Evolutionary conservation across 2,888 invertebrate genomes (phyloP).

Genomic region (Osmoderma eremita): DNA sequence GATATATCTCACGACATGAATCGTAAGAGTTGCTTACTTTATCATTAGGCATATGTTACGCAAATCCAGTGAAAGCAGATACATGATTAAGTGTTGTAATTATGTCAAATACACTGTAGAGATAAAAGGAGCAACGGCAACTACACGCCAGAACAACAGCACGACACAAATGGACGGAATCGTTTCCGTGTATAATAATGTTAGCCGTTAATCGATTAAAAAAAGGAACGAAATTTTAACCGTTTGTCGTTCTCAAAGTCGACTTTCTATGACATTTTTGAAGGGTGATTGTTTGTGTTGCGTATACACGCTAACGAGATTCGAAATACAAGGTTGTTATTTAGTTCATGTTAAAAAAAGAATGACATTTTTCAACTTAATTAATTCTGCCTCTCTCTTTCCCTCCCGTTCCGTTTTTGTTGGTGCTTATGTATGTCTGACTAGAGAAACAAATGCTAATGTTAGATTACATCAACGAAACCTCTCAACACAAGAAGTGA

Average conservation of each 20-base stretch:
- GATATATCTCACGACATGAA: slow-evolving; percentile 10
- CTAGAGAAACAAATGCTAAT: too few species aligned
- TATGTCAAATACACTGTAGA: slow-evolving; percentile 39
- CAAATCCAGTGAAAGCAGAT: slow-evolving; percentile 42
- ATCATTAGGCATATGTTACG: slow-evolving; percentile 41
- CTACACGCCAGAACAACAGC: slow-evolving; percentile 28
- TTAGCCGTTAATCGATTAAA: slow-evolving; percentile 21
- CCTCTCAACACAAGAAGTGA: too few species aligned
- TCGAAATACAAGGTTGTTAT: too few species aligned
- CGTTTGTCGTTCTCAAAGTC: not conserved
- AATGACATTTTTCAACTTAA: too few species aligned
- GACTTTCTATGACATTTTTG: slow-evolving; percentile 26
- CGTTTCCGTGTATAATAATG: slow-evolving; percentile 30
- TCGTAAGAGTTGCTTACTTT: slow-evolving; percentile 28
- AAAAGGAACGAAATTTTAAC: slow-evolving; percentile 8
- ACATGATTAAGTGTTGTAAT: slow-evolving; percentile 42
- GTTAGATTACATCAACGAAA: too few species aligned
- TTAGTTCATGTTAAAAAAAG: too few species aligned
- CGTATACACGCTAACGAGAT: not conserved
- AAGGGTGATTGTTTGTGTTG: not conserved
- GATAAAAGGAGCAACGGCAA: slow-evolving; percentile 21
- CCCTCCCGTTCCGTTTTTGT: too few species aligned
- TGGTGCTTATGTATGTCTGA: too few species aligned
- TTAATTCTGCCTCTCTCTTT: too few species aligned
- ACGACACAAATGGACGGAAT: slow-evolving; percentile 10